A percentile compares a stretch with the other conserved stretches of the same genome.
Evolutionary conservation across 2,888 invertebrate genomes (phyloP).

Genomic region (Cosmia trapezina): DNA sequence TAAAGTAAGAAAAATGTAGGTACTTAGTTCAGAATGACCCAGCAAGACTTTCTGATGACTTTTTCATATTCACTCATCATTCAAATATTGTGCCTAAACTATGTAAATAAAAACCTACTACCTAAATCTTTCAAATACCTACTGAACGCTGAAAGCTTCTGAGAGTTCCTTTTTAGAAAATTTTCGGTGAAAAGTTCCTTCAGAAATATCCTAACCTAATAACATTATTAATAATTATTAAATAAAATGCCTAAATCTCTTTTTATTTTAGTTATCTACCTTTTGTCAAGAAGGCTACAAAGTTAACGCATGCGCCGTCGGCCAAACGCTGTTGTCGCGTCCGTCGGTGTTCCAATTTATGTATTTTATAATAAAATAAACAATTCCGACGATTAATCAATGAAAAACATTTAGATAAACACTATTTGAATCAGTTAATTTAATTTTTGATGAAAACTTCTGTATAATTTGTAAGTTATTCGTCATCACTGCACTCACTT

Average conservation of each 20-base stretch:
- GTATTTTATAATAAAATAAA: constrained; percentile 4
- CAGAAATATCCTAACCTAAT: background rate
- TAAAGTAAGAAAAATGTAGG: background rate
- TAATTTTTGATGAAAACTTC: background rate
- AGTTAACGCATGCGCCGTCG: constrained; percentile 79
- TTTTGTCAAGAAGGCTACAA: constrained; percentile 11
- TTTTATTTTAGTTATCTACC: background rate
- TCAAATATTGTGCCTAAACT: background rate
- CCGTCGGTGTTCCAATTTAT: constrained; percentile 51
- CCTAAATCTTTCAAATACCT: background rate
- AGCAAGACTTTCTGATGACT: background rate
- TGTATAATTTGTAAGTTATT: constrained; percentile 4
- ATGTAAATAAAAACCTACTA: background rate
- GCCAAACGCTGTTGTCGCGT: constrained; percentile 34
- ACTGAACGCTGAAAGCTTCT: background rate
- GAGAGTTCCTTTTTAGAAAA: background rate
- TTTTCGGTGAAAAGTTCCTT: background rate
- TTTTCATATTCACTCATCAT: too few species aligned
- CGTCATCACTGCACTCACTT: background rate
- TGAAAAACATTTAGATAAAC: background rate
- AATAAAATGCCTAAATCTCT: background rate
- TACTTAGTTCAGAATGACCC: background rate
- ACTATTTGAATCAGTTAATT: background rate
- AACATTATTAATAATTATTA: background rate
- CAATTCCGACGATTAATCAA: background rate